These are phyloP conservation scores for Pampusana beccarii DNA, from an alignment of 2,113 vertebrate species.

Conservation along the genomic window DNA sequence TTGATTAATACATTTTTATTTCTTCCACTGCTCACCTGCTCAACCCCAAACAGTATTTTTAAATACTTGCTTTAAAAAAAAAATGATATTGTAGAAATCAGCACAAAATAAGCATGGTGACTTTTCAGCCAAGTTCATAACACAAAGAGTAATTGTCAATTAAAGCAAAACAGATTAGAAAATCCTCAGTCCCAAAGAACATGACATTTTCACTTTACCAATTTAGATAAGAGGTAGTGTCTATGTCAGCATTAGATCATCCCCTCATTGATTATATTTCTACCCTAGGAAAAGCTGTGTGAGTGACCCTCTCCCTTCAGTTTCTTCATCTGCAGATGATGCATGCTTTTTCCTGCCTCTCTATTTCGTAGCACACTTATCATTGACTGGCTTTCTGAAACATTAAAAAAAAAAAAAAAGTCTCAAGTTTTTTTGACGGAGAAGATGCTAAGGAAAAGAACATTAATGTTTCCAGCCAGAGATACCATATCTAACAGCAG, in stretches of 20 bases:
- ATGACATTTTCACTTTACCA: not conserved
- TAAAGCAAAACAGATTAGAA: not conserved
- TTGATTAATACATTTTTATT: not conserved
- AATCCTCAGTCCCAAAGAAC: not conserved
- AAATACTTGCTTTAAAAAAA: not conserved
- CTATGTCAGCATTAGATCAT: not conserved
- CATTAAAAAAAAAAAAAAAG: not conserved
- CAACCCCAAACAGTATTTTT: not conserved
- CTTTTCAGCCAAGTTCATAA: not conserved
- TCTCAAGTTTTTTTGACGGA: not conserved
- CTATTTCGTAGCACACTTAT: not conserved
- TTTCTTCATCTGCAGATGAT: not conserved
- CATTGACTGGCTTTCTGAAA: not conserved
- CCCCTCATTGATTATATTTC: not conserved
- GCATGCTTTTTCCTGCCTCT: not conserved
- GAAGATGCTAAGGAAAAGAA: not conserved
- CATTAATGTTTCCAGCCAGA: not conserved
- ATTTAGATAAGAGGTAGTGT: not conserved
- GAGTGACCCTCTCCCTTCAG: not conserved
- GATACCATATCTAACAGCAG: not conserved
- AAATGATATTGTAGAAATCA: not conserved
- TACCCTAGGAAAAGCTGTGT: not conserved
- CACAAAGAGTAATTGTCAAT: not conserved
- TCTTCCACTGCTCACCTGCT: not conserved
- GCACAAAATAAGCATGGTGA: not conserved